Evolutionary conservation across 2,888 invertebrate genomes (phyloP), one percentile per base, ranked within the genome.

Genomic region (Mellilla xanthometata): DNA sequence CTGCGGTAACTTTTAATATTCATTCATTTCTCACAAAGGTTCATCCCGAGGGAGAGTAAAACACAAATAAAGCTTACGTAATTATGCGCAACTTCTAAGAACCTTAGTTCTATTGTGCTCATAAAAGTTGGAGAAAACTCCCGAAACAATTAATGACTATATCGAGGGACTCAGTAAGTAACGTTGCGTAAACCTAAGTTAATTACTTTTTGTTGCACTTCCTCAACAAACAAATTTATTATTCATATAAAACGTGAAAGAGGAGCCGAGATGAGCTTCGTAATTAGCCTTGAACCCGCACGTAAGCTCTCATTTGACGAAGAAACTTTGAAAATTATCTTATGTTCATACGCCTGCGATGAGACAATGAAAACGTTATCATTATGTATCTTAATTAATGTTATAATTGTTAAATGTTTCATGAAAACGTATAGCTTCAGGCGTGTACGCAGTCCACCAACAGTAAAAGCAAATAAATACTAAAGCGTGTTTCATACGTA

Each of bases 231-330:
- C 52, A 51, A 40, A 54, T 52, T 49, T 34, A 38, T 49, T 50
- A 59, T 56, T 54, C 56, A 55, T 52, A 57, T 51, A 56, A 54
- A 52, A 51, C 51, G 32, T 34, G 44, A 41, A 49, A 43, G 50
- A n/a, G n/a, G n/a, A 50, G 58, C 57, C 52, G 51, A 59, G 47
- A 65, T 55, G 61, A 60, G 54, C 60, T 58, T 55, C 46, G 55
- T 71, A 71, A 72, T 72, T 72, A 71, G 58, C 51, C 56, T 24
- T 34, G 52, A 59, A 57, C 68, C 63, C 71, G 57, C 68, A 74
- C 68, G 70, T 63, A 62, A 64, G 58, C 60, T 62, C 56, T 47
- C 53, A 58, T 67, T 62, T 57, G 59, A 70, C 49, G 50, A 72
- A 68, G 64, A 74, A 62, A 52, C 54, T 58, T 59, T 59, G 56